Base-by-base conservation (phyloP, 2,113 vertebrate genomes). In the Psettodes erumei region DNA sequence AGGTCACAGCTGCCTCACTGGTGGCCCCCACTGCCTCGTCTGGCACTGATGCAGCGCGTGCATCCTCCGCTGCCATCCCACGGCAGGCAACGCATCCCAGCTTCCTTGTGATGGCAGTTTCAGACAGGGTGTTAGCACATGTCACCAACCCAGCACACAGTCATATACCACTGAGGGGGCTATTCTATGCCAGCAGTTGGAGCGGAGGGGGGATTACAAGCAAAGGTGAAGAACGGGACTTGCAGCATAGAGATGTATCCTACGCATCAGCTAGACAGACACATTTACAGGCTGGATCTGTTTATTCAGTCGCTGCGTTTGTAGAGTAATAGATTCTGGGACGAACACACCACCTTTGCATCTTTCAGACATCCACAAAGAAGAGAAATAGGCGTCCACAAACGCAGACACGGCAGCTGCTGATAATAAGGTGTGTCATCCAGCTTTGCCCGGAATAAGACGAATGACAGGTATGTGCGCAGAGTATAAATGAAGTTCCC, bases 1-100 rank as follows among this genome's bases (percentile, higher is more conserved):
- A 92, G 91, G 90, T 92, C 91, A 94, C 90, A 94, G 87, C 89
- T 93, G 91, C 86, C 84, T 90, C 81, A 79, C 54, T 50, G 87
- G 88, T 87, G 84, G 78, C 86, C 84, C 88, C 79, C 84, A 86
- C 81, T 60, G 87, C 81, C 90, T 79, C 23, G 79, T 89, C 86
- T 92, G 89, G 90, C 91, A 92, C 78, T n/a, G 66, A 21, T 60
- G 71, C 27, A 5, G 66, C 23, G 2, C 27, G 42, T 27, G 66
- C 54, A 62, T 86, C 74, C 78, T 86, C 79, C 77, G 51, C 71
- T 76, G 85, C 80, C 77, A 70, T 82, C 75, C 75, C 78, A 82
- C 76, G 89, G 58, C 78, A 88, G 67, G 74, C 58, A 55, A 75
- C 76, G 74, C 66, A 82, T 81, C 78, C 76, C 83, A 69, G 80